These are phyloP conservation scores for Urosaurus nigricauda DNA, from an alignment of 2,797 vertebrate species.

Conservation along the genomic window DNA sequence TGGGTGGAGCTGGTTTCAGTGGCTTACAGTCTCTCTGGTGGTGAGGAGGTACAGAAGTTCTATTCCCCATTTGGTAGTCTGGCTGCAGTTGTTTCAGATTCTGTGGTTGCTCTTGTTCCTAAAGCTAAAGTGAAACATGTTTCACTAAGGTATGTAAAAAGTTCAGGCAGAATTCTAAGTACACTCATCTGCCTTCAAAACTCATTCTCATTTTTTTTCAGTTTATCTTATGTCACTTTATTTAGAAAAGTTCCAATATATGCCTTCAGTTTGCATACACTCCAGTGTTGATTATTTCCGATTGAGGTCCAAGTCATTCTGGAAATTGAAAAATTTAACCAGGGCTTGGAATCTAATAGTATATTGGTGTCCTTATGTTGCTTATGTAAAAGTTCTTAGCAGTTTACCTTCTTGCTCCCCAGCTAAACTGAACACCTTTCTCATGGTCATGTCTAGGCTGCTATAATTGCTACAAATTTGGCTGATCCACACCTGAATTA, in stretches of 20 bases:
- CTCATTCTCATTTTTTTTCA: conserved; percentile 68
- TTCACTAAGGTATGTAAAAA: conserved; percentile 68
- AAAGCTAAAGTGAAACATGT: conserved; percentile 60
- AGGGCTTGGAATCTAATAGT: conserved; percentile 69
- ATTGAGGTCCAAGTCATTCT: conserved; percentile 75
- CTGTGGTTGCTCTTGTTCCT: conserved; percentile 67
- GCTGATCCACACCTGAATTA: neutral
- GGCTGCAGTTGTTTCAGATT: conserved; percentile 64
- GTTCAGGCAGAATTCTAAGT: conserved; percentile 63
- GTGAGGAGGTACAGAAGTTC: neutral
- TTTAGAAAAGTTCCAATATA: conserved; percentile 73
- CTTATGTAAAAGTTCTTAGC: neutral
- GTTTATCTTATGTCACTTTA: conserved; percentile 69
- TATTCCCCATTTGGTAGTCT: conserved; percentile 20
- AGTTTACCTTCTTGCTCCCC: neutral
- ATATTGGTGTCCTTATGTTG: neutral
- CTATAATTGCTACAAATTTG: neutral
- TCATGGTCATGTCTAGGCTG: neutral
- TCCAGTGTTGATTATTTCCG: conserved; percentile 72
- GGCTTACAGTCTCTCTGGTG: too few species aligned
- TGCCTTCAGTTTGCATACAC: conserved; percentile 73
- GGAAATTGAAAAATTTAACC: conserved; percentile 73
- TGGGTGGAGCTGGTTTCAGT: too few species aligned
- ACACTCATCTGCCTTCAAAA: conserved; percentile 62
- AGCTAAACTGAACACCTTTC: neutral